phyloP scores from a whole-genome alignment of 2,113 vertebrate genomes.

The Melanerpes formicivorus region DNA sequence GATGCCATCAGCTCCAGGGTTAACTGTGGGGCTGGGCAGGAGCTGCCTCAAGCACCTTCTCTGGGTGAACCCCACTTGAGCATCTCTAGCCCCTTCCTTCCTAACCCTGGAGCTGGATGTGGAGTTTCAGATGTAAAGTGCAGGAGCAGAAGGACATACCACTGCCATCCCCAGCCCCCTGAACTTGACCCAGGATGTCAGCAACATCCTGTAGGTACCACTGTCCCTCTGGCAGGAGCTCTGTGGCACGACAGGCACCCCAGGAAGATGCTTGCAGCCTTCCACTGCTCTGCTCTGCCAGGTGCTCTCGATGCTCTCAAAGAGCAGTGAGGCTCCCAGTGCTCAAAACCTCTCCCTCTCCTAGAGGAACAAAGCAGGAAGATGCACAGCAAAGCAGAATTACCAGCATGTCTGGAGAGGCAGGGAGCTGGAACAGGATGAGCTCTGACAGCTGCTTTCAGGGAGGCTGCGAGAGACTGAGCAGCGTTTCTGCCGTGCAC shows the following conservation, averaged over 20 bases:
- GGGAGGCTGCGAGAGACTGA: neutral
- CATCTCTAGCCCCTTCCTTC: too few species aligned
- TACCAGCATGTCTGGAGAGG: neutral
- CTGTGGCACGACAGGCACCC: neutral
- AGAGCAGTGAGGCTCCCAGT: neutral
- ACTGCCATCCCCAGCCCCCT: neutral
- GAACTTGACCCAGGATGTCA: neutral
- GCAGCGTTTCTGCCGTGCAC: neutral
- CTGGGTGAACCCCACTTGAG: too few species aligned
- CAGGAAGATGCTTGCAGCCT: neutral
- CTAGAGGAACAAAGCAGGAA: neutral
- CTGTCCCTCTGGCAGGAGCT: neutral
- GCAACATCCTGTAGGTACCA: neutral
- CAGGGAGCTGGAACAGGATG: conserved; percentile 40
- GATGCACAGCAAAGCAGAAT: neutral
- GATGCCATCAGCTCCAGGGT: neutral
- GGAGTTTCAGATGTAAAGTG: neutral
- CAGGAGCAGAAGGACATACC: neutral
- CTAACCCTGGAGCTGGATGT: neutral
- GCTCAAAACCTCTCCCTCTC: neutral
- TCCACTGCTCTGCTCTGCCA: neutral
- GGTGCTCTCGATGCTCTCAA: neutral
- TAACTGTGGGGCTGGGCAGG: neutral
- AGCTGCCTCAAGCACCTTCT: too few species aligned
- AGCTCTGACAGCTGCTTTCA: conserved; percentile 46